Percentiles rank a stretch among this genome's conserved stretches.
Evolutionary conservation across 2,797 vertebrate genomes (phyloP).

Genomic region (Salmo trutta): DNA sequence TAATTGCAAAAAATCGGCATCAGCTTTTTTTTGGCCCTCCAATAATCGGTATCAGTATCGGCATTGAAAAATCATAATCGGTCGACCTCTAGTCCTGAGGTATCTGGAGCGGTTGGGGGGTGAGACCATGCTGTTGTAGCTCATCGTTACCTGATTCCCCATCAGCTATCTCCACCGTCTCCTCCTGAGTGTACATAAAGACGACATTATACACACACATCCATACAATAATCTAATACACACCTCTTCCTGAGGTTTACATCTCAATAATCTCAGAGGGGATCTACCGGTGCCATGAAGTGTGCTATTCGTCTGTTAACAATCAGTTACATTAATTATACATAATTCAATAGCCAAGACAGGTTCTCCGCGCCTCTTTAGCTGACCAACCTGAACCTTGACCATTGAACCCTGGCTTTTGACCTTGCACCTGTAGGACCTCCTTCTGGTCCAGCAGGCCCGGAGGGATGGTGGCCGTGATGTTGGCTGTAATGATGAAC

Average conservation of each 20-base stretch:
- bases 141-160: constrained; percentile 90
- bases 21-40: too few relatives aligned
- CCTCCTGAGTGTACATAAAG: constrained; percentile 94
- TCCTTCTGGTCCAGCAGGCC: constrained; percentile 97
- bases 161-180: constrained; percentile 95
- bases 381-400: background rate
- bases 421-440: constrained; percentile 95
- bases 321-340: too few relatives aligned
- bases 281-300: too few relatives aligned
- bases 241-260: background rate
- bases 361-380: too few relatives aligned
- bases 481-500: constrained; percentile 97
- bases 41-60: too few relatives aligned
- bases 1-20: too few relatives aligned
- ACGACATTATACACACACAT: constrained; percentile 2
- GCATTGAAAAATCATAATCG: too few relatives aligned
- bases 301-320: too few relatives aligned
- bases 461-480: constrained; percentile 88
- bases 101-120: constrained; percentile 90
- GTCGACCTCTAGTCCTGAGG: constrained; percentile 62
- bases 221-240: background rate
- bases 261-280: background rate
- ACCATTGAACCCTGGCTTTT: constrained; percentile 40
- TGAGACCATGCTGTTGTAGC: constrained; percentile 92
- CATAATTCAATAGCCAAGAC: constrained; percentile 16